phyloP scores from a whole-genome alignment of 1,140 invertebrate genomes.

The Hylyphantes graminicola region DNA sequence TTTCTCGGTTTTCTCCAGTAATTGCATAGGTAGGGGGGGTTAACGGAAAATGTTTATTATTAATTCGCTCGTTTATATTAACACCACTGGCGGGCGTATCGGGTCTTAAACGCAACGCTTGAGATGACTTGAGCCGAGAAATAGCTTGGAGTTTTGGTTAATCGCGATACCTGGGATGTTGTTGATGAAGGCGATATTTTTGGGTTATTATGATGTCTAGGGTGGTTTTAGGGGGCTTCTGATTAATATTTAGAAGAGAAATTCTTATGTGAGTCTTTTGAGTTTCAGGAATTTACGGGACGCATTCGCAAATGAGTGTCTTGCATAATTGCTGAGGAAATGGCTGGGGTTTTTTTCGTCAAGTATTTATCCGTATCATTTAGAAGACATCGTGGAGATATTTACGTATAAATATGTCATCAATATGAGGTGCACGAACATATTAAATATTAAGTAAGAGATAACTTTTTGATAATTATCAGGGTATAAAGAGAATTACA shows the following conservation, averaged over 20 bases:
- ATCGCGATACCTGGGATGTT: conserved; percentile 9
- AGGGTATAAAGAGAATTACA: no score
- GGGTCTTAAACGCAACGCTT: conserved; percentile 12
- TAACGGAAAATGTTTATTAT: conserved; percentile 49
- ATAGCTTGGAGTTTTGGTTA: conserved; percentile 21
- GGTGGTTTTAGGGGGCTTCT: conserved; percentile 9
- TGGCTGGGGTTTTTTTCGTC: no score
- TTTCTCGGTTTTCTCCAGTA: conserved; percentile 38
- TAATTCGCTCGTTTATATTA: conserved; percentile 57
- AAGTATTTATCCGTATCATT: no score
- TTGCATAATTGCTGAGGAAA: no score
- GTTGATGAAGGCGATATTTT: conserved; percentile 36
- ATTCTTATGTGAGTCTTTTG: neutral
- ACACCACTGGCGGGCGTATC: conserved; percentile 10
- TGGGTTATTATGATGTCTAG: conserved; percentile 11
- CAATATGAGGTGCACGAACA: no score
- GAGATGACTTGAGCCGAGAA: conserved; percentile 10
- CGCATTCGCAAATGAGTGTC: no score
- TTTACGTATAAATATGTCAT: no score
- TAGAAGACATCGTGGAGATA: no score
- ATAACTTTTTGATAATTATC: no score
- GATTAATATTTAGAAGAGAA: conserved; percentile 28
- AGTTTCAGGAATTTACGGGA: no score
- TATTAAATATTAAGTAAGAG: no score
- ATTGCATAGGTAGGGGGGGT: conserved; percentile 30